phyloP scores from a whole-genome alignment of 2,113 vertebrate genomes.

The Albula glossodonta region DNA sequence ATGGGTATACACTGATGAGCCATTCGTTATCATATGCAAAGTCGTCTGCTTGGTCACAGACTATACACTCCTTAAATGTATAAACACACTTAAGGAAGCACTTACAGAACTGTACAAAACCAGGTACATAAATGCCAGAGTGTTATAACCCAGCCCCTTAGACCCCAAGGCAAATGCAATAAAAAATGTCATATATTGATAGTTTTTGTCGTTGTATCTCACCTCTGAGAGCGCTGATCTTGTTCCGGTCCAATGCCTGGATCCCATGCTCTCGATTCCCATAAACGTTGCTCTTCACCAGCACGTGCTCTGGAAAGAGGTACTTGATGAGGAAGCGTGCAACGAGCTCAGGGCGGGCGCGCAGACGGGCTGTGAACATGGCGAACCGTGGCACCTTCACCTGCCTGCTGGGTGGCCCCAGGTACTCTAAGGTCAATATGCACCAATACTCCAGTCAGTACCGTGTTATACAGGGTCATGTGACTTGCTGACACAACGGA shows the following conservation, averaged over 20 bases:
- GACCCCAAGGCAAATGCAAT: neutral
- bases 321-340: conserved; percentile 71
- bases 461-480: neutral
- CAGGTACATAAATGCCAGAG: too few species aligned
- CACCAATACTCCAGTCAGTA: neutral
- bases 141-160: too few species aligned
- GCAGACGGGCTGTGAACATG: conserved; percentile 61
- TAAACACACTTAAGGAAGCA: too few species aligned
- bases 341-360: conserved; percentile 62
- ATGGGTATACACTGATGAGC: too few species aligned
- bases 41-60: too few species aligned
- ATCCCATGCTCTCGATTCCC: conserved; percentile 61
- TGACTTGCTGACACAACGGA: neutral
- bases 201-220: conserved; percentile 11
- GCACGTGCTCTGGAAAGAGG: conserved; percentile 71
- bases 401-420: conserved; percentile 65
- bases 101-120: too few species aligned
- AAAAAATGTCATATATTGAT: neutral
- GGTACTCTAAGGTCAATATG: conserved; percentile 50
- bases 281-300: conserved; percentile 71
- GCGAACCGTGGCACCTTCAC: conserved; percentile 64
- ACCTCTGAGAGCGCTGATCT: conserved; percentile 75
- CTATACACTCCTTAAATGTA: too few species aligned
- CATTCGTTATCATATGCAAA: too few species aligned
- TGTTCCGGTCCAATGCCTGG: conserved; percentile 66